Evolutionary conservation across 2,113 vertebrate species (phyloP).

Genomic region (Daubentonia madagascariensis): DNA sequence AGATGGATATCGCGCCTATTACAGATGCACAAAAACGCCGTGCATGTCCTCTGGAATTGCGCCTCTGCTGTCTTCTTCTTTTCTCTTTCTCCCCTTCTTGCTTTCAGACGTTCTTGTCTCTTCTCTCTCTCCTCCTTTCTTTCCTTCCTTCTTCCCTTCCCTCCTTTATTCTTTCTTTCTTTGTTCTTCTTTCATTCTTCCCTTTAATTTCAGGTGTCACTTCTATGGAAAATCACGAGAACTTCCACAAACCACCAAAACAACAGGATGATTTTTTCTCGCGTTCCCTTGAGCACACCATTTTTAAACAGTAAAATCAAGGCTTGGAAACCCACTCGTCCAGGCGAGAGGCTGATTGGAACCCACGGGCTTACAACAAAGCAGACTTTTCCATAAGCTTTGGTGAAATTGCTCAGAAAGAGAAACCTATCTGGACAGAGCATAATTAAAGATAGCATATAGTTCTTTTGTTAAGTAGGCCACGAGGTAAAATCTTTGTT

Average conservation of each 20-base stretch:
- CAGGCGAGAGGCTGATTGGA: background rate
- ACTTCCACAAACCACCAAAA: conserved; percentile 21
- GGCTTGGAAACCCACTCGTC: background rate
- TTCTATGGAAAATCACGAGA: conserved; percentile 7
- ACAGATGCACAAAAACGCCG: background rate
- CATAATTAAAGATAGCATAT: background rate
- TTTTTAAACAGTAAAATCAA: background rate
- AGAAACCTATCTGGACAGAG: background rate
- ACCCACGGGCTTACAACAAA: rapidly evolving
- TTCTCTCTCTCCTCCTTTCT: background rate
- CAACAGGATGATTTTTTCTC: background rate
- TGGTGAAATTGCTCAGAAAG: conserved; percentile 28
- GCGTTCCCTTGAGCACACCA: background rate
- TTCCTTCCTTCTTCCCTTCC: background rate
- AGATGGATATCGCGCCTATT: background rate
- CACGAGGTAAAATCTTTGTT: background rate
- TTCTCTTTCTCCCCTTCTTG: background rate
- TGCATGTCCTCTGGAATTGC: conserved; percentile 5
- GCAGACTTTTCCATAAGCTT: background rate
- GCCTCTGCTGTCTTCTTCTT: background rate
- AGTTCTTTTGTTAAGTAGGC: background rate
- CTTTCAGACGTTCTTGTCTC: background rate
- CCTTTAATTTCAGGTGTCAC: background rate
- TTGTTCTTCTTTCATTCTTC: background rate
- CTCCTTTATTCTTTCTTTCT: background rate